These are phyloP conservation scores for Lutjanus argentimaculatus DNA, from an alignment of 2,797 vertebrate genomes.

Conservation along the genomic window DNA sequence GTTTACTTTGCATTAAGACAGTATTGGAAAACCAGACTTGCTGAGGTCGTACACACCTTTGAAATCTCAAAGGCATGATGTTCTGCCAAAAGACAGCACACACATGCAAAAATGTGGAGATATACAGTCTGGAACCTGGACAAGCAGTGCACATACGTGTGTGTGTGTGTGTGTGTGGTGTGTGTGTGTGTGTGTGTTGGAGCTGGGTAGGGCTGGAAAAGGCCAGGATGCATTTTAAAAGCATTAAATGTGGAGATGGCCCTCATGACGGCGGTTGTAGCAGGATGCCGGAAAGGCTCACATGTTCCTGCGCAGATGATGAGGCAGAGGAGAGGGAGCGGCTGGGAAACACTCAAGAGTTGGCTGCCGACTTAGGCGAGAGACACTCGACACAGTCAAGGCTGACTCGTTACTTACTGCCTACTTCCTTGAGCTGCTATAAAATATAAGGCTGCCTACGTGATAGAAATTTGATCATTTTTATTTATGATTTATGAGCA, in stretches of 20 bases:
- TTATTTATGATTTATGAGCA: background rate
- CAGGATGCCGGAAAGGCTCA: constrained; percentile 50
- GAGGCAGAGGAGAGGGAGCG: constrained; percentile 42
- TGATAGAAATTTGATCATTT: background rate
- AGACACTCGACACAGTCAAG: constrained; percentile 10
- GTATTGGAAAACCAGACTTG: constrained; percentile 22
- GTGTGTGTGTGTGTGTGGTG: constrained; percentile 30
- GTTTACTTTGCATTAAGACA: background rate
- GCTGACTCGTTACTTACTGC: background rate
- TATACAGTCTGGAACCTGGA: background rate
- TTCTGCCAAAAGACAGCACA: constrained; percentile 34
- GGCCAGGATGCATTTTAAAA: constrained; percentile 51
- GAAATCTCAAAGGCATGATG: constrained; percentile 33
- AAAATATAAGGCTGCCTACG: no score
- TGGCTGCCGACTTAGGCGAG: constrained; percentile 37
- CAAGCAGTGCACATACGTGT: background rate
- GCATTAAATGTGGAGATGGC: constrained; percentile 54
- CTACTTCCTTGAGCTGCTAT: constrained; percentile 9
- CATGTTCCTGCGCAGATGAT: constrained; percentile 48
- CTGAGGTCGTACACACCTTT: constrained; percentile 39
- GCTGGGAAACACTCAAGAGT: constrained; percentile 35
- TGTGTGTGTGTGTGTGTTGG: constrained; percentile 22
- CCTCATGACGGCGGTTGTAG: constrained; percentile 48
- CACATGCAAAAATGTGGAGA: constrained; percentile 14
- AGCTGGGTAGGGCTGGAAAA: constrained; percentile 25